Evolutionary conservation across 2,888 invertebrate genomes (phyloP).

Genomic region (Oscheius sp.): DNA sequence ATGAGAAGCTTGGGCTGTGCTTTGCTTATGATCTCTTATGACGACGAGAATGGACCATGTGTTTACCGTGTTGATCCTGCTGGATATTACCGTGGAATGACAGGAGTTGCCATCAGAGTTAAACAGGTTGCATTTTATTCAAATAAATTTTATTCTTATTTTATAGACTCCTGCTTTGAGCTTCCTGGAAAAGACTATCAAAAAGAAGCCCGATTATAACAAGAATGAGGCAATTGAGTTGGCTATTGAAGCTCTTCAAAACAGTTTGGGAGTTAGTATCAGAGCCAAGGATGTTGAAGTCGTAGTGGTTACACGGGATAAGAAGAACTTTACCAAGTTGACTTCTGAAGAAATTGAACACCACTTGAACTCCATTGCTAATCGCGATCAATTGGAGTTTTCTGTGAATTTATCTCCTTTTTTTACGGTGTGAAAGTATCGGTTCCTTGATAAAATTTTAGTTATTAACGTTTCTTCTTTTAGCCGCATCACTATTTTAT

Average conservation of each 20-base stretch:
- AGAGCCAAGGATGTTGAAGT: conserved; percentile 97
- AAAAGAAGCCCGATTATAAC: conserved; percentile 83
- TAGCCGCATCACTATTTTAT: no score
- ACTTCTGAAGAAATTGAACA: conserved; percentile 67
- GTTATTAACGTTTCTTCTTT: no score
- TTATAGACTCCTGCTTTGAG: conserved; percentile 89
- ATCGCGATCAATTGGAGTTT: conserved; percentile 62
- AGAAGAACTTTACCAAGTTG: conserved; percentile 80
- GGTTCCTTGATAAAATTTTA: neutral
- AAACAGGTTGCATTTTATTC: conserved; percentile 78
- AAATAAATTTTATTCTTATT: neutral
- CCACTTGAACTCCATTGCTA: conserved; percentile 71
- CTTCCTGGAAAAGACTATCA: conserved; percentile 96
- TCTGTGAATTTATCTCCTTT: conserved; percentile 2
- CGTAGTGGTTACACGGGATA: conserved; percentile 86
- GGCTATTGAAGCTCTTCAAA: conserved; percentile 81
- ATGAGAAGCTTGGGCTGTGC: conserved; percentile 95
- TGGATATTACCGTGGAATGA: conserved; percentile 85
- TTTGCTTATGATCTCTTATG: conserved; percentile 92
- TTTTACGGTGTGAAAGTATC: conserved; percentile 11
- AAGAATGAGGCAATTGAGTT: conserved; percentile 85
- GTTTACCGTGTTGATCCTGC: conserved; percentile 98
- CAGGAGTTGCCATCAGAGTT: conserved; percentile 91
- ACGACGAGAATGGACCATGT: conserved; percentile 81
- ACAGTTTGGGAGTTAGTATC: conserved; percentile 93